phyloP scores from a whole-genome alignment of 2,888 invertebrate genomes.

The Troilus luridus region DNA sequence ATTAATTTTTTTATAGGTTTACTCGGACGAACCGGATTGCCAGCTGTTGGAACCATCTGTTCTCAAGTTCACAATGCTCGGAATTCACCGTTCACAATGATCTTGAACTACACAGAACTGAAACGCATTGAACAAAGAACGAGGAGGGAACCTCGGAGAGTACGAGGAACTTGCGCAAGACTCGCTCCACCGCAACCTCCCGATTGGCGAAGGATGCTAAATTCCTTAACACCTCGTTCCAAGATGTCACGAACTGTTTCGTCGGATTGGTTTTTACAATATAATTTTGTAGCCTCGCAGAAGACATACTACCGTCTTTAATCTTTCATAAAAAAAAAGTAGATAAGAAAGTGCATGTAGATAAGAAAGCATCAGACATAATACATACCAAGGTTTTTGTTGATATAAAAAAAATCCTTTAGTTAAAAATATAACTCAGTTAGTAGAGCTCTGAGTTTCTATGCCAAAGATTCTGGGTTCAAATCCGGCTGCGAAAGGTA shows the following conservation, averaged over 20 bases:
- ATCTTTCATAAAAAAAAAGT: too few species aligned
- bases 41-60: slow-evolving; percentile 18
- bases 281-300: too few species aligned
- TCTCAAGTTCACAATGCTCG: neutral
- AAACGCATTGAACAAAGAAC: slow-evolving; percentile 25
- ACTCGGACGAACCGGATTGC: neutral
- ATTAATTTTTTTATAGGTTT: slow-evolving; percentile 20
- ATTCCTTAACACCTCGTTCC: neutral
- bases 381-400: too few species aligned
- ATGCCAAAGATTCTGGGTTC: too few species aligned
- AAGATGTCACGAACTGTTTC: neutral
- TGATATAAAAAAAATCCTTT: too few species aligned
- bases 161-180: slow-evolving; percentile 22
- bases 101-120: neutral
- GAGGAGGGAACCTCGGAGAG: neutral
- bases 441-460: too few species aligned
- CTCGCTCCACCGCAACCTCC: neutral
- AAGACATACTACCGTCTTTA: too few species aligned
- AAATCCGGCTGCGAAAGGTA: too few species aligned
- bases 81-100: slow-evolving; percentile 16
- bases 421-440: too few species aligned
- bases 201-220: neutral
- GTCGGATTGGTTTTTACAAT: neutral
- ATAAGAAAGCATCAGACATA: too few species aligned
- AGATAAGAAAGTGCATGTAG: too few species aligned